Evolutionary conservation across 2,113 vertebrate species (phyloP).

Genomic region (Lota lota): DNA sequence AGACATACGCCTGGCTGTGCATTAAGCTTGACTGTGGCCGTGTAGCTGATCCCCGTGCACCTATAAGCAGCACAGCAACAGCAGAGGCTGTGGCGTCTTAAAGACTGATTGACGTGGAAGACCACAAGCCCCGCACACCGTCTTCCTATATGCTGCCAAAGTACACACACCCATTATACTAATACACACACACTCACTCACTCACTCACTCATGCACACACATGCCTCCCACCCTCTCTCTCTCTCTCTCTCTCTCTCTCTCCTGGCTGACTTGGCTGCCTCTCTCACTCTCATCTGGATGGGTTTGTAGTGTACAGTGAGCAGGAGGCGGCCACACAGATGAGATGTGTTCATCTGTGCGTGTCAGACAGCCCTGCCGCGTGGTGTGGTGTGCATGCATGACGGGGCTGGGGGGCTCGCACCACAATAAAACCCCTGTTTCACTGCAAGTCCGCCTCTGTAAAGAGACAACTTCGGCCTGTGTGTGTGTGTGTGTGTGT

Average conservation of each 20-base stretch:
- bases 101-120: slow-evolving; percentile 35
- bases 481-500: slow-evolving; percentile 9
- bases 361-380: slow-evolving; percentile 53
- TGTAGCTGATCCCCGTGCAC: no score
- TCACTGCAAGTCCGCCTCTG: slow-evolving; percentile 41
- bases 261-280: no score
- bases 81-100: slow-evolving; percentile 9
- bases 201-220: no score
- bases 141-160: no score
- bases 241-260: slow-evolving; percentile 9
- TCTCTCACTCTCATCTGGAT: slow-evolving; percentile 33
- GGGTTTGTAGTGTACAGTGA: slow-evolving; percentile 32
- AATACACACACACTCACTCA: no score
- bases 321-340: slow-evolving; percentile 28
- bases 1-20: no score
- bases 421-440: slow-evolving; percentile 47
- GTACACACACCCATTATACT: no score
- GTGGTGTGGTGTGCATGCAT: slow-evolving; percentile 43
- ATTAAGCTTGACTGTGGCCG: no score
- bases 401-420: slow-evolving; percentile 55
- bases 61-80: slow-evolving; percentile 3
- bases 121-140: slow-evolving; percentile 22
- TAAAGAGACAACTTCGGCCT: slow-evolving; percentile 8
- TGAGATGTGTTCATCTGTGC: slow-evolving; percentile 67
- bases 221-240: not conserved